A percentile compares a stretch with the other conserved stretches of the same genome.
phyloP scores from a whole-genome alignment of 1,140 invertebrate species.

The Drosophila parvula region DNA sequence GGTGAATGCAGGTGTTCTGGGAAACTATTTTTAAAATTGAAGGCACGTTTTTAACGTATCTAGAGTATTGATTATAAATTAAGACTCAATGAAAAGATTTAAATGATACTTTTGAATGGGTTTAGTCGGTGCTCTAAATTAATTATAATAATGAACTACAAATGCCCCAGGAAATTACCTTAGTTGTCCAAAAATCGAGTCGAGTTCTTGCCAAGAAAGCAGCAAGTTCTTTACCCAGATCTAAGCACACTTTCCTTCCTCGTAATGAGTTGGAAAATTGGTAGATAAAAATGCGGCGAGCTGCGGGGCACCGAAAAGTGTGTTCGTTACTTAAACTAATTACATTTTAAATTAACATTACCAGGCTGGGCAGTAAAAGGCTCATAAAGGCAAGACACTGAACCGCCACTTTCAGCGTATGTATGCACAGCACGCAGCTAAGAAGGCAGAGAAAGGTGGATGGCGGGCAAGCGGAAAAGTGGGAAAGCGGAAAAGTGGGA shows the following conservation, averaged over 20 bases:
- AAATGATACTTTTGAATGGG: neutral
- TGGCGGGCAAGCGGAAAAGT: conserved; percentile 19
- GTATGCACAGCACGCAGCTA: conserved; percentile 73
- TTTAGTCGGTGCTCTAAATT: neutral
- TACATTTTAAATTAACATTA: conserved; percentile 82
- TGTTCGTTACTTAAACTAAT: conserved; percentile 83
- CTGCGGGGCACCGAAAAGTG: conserved; percentile 59
- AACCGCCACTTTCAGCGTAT: conserved; percentile 47
- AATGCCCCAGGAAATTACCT: neutral
- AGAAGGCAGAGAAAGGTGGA: conserved; percentile 17
- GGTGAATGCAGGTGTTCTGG: conserved; percentile 9
- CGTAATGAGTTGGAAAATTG: conserved; percentile 45
- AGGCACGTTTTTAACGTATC: neutral
- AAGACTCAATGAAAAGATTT: neutral
- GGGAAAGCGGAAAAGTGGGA: conserved; percentile 21
- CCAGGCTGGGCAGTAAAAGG: conserved; percentile 65
- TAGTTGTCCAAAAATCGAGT: neutral
- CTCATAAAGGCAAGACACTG: conserved; percentile 62
- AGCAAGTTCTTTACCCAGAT: neutral
- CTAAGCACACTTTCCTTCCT: neutral
- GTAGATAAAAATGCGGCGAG: conserved; percentile 47
- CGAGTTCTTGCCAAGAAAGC: neutral
- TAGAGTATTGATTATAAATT: neutral
- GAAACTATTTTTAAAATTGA: conserved; percentile 2
- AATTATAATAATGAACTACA: neutral